Evolutionary conservation across 1,140 invertebrate genomes (phyloP).

Genomic region (Piezodorus guildinii): DNA sequence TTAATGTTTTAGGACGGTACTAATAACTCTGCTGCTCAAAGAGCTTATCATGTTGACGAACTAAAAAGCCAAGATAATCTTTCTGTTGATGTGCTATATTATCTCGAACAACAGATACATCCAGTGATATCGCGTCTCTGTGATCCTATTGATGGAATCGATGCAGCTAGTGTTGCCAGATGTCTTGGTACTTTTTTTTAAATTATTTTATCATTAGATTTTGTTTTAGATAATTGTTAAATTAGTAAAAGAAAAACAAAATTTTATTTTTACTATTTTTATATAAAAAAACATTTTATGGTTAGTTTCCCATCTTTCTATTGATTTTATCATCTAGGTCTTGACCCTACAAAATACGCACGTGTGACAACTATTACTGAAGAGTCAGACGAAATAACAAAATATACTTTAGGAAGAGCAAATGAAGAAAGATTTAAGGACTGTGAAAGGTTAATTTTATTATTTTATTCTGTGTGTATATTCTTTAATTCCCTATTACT

Average conservation of each 20-base stretch:
- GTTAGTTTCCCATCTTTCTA: too few species aligned
- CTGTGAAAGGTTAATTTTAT: constrained; percentile 42
- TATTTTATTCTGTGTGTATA: neutral
- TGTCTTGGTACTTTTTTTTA: constrained; percentile 62
- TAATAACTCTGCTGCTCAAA: constrained; percentile 68
- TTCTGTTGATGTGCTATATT: constrained; percentile 72
- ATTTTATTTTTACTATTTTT: neutral
- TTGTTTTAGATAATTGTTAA: too few species aligned
- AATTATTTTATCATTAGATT: neutral
- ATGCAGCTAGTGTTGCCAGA: constrained; percentile 78
- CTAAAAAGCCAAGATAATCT: constrained; percentile 56
- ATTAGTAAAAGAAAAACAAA: too few species aligned
- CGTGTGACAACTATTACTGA: constrained; percentile 28
- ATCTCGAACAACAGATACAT: constrained; percentile 78
- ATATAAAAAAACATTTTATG: neutral
- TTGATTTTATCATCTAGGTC: constrained; percentile 29
- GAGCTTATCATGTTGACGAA: constrained; percentile 90
- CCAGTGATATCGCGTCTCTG: constrained; percentile 89
- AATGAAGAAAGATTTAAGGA: constrained; percentile 63
- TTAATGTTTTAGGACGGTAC: constrained; percentile 49
- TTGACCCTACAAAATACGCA: constrained; percentile 41
- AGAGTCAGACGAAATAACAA: constrained; percentile 41
- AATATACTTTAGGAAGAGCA: constrained; percentile 33
- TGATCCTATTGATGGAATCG: constrained; percentile 89
- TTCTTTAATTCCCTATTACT: too few species aligned